A percentile compares a stretch with the other conserved stretches of the same genome.
Evolutionary conservation across 1,140 invertebrate genomes (phyloP).

Genomic region (Amphibalanus amphitrite): DNA sequence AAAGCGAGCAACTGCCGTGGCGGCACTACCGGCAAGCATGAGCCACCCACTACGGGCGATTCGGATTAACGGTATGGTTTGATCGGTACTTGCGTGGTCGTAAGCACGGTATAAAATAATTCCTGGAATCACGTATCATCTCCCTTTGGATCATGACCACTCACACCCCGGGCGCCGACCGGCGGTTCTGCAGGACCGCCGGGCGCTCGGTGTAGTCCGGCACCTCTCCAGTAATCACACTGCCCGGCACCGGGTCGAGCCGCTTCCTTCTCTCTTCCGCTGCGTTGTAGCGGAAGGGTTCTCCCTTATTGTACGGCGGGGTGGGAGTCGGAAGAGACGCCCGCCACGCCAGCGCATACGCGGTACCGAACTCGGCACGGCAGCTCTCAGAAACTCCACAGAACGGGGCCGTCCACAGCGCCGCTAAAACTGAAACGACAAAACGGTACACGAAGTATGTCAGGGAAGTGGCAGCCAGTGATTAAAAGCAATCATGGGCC

Average conservation of each 20-base stretch:
- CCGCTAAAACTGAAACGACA: background rate
- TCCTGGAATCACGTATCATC: background rate
- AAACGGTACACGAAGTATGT: no score
- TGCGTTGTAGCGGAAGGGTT: background rate
- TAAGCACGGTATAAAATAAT: background rate
- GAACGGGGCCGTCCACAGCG: background rate
- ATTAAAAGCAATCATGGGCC: no score
- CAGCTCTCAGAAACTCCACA: no score
- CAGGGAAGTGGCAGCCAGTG: no score
- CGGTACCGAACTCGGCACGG: no score
- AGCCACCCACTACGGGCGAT: background rate
- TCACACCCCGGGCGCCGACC: background rate
- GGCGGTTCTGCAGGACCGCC: background rate
- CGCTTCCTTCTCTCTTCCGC: background rate
- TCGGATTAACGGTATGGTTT: background rate
- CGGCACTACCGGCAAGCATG: background rate
- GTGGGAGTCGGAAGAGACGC: background rate
- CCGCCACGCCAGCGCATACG: background rate
- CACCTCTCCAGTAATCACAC: background rate
- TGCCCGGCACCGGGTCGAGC: no score
- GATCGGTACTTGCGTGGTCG: background rate
- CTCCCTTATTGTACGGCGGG: no score
- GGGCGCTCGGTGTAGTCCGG: no score
- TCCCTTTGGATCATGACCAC: background rate
- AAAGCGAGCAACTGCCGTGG: background rate